These are phyloP conservation scores for Halictus ligatus DNA, from an alignment of 2,888 invertebrate species.

Conservation along the genomic window DNA sequence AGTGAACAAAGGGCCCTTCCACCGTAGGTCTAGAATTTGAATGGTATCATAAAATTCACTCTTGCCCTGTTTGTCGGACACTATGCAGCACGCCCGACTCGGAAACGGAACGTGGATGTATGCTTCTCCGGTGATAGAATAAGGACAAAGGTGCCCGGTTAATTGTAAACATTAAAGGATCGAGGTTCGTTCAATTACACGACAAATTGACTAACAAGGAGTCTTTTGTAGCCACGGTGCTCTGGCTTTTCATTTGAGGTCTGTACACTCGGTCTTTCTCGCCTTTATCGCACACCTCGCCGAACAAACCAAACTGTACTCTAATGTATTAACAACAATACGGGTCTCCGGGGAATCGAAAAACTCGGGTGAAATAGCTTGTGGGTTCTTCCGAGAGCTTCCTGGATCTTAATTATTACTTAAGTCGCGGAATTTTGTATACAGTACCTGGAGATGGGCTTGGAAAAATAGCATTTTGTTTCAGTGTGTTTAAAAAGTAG, in stretches of 20 bases:
- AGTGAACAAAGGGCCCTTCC: background rate
- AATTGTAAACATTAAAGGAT: conserved; percentile 1
- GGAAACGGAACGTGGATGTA: background rate
- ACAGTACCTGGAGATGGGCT: background rate
- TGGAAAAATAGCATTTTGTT: background rate
- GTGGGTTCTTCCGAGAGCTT: background rate
- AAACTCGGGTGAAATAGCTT: background rate
- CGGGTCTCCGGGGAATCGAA: background rate
- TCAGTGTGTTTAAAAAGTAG: background rate
- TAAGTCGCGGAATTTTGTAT: background rate
- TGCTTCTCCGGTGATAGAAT: background rate
- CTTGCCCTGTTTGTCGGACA: background rate
- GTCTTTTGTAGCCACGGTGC: background rate
- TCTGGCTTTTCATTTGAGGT: background rate
- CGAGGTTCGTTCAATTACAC: conserved; percentile 3
- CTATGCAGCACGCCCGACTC: background rate
- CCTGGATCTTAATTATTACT: background rate
- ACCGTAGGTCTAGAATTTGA: background rate
- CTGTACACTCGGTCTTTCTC: background rate
- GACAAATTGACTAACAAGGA: background rate
- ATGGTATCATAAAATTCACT: background rate
- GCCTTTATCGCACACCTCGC: background rate
- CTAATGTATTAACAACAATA: background rate
- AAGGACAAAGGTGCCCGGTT: background rate
- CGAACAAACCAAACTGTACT: background rate